Conservation (phyloP, 2,797 vertebrate genomes). For the Helicolenus hilgendorfi region DNA sequence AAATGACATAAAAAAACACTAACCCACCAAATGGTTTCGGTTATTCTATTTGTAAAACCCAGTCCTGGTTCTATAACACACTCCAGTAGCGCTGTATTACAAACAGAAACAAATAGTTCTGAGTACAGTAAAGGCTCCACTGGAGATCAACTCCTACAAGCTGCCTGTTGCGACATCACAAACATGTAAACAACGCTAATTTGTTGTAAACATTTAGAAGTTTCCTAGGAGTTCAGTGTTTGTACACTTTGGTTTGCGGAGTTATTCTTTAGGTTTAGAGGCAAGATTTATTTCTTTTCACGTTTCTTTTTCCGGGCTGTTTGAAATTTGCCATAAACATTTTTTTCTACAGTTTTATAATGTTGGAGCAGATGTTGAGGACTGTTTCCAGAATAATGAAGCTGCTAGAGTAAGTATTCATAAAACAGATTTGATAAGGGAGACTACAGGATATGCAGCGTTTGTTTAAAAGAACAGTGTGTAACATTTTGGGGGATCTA, state of each 20-base stretch:
- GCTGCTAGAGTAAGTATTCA: neutral
- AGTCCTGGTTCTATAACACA: neutral
- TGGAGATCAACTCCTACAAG: conserved; percentile 4
- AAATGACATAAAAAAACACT: neutral
- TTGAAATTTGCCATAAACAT: conserved; percentile 28
- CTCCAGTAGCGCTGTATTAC: neutral
- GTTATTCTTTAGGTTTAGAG: conserved; percentile 16
- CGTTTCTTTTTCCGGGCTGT: conserved; percentile 9
- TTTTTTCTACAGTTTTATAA: conserved; percentile 11
- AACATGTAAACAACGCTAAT: conserved; percentile 28
- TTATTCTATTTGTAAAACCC: conserved; percentile 24
- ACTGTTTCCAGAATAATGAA: neutral
- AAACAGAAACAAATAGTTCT: conserved; percentile 23
- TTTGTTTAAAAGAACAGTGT: neutral
- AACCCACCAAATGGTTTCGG: conserved; percentile 8
- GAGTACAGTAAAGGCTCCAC: conserved; percentile 2
- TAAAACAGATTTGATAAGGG: neutral
- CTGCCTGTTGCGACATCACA: conserved; percentile 30
- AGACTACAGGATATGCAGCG: neutral
- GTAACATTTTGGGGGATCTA: no score
- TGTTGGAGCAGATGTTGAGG: neutral
- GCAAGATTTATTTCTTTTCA: conserved; percentile 25
- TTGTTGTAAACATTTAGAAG: conserved; percentile 43
- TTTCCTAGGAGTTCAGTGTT: conserved; percentile 37
- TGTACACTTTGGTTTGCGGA: conserved; percentile 31